phyloP scores from a whole-genome alignment of 2,888 invertebrate genomes.

The Drosophila cognata region DNA sequence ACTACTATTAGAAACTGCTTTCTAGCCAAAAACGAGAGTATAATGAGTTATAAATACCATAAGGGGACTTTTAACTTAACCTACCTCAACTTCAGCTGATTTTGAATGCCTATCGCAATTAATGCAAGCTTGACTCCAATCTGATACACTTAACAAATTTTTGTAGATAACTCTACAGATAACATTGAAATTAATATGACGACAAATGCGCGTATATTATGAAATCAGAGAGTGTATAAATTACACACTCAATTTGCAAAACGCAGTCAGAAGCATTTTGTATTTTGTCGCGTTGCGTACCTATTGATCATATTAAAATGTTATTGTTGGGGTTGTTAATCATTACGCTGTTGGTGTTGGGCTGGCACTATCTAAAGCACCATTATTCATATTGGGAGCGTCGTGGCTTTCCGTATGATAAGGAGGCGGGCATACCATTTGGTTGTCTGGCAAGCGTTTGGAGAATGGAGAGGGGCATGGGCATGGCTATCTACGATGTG shows the following conservation, averaged over 20 bases:
- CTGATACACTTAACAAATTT: not conserved
- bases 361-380: constrained; percentile 61
- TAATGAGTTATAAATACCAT: not conserved
- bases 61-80: not conserved
- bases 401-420: constrained; percentile 86
- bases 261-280: constrained; percentile 40
- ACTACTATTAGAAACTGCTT: too few species aligned
- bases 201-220: constrained; percentile 1
- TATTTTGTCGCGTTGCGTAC: constrained; percentile 13
- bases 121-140: not conserved
- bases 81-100: constrained; percentile 14
- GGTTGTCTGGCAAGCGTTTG: constrained; percentile 87
- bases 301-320: constrained; percentile 23
- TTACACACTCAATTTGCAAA: not conserved
- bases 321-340: constrained; percentile 27
- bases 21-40: not conserved
- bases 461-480: constrained; percentile 87
- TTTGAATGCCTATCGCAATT: not conserved
- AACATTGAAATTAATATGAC: not conserved
- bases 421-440: constrained; percentile 86
- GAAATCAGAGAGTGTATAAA: constrained; percentile 45
- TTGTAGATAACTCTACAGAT: not conserved
- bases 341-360: constrained; percentile 32
- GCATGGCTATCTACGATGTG: constrained; percentile 87
- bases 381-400: constrained; percentile 86